Conservation (phyloP, 1,140 invertebrate genomes). For the Lordiphosa stackelbergi region DNA sequence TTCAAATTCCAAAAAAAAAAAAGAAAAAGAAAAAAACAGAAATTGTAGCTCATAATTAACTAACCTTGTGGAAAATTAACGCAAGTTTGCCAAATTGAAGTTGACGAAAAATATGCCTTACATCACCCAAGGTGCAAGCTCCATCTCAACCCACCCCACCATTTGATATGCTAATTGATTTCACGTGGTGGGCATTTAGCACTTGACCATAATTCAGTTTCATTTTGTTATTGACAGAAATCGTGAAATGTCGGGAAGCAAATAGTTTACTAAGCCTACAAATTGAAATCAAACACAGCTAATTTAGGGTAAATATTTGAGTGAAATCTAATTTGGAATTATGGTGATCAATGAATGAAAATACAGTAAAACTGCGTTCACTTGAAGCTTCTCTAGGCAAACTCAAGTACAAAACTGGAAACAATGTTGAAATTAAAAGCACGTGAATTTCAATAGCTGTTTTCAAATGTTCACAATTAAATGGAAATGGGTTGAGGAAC, state of each 20-base stretch:
- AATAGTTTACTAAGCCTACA: slow-evolving; percentile 5
- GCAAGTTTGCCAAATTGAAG: slow-evolving; percentile 53
- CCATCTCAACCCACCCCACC: background rate
- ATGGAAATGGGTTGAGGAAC: too few species aligned
- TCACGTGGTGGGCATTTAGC: slow-evolving; percentile 59
- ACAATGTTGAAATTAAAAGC: too few species aligned
- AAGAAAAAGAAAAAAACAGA: slow-evolving; percentile 3
- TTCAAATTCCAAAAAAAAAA: slow-evolving; percentile 3
- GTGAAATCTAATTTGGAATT: too few species aligned
- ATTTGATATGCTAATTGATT: slow-evolving; percentile 65
- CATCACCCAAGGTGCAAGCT: slow-evolving; percentile 34
- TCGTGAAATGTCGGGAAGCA: slow-evolving; percentile 19
- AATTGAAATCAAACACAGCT: too few species aligned
- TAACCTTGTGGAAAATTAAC: slow-evolving; percentile 59
- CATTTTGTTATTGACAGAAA: slow-evolving; percentile 6
- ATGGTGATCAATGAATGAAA: too few species aligned
- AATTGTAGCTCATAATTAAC: slow-evolving; percentile 43
- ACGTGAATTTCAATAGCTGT: too few species aligned
- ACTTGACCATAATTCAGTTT: slow-evolving; percentile 11
- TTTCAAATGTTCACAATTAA: too few species aligned
- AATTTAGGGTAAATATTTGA: too few species aligned
- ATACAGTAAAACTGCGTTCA: too few species aligned
- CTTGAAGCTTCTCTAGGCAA: too few species aligned
- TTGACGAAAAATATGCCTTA: slow-evolving; percentile 52
- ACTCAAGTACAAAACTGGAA: too few species aligned